Evolutionary conservation across 2,113 vertebrate species (phyloP), one percentile per base, ranked within the genome.

Genomic region (Talpa occidentalis): DNA sequence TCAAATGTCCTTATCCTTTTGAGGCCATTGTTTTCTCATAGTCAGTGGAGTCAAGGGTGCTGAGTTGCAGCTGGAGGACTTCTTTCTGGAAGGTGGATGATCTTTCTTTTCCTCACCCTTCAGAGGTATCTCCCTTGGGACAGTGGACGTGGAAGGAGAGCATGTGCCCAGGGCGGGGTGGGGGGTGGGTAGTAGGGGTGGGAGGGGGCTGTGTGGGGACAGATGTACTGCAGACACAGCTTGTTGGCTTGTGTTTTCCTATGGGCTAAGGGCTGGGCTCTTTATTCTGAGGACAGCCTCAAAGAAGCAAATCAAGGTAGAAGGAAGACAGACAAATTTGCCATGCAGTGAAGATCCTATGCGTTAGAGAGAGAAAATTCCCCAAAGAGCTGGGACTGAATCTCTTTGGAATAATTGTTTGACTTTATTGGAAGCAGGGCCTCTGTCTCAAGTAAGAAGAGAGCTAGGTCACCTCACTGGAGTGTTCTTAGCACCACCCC

Each of bases 11-110:
- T 37, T 54, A 3, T 40, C 69, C 69, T 72, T 83, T 35, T 5
- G 5, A 82, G 70, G 21, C 21, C 32, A 3, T 70, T 47, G 49
- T 56, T 90, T 64, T 47, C n/a, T 35, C 21, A 49, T 22, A 73
- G 28, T 93, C 87, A 6, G 8, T 73, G 44, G 60, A 60, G 5
- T n/a, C 42, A 40, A 54, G 73, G 54, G 17, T 82, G 32, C 66
- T 49, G 14, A 90, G 54, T 35, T n/a, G 42, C 66, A 70, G 11
- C 17, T 3, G 28, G 35, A 26, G 54, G 56, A 60, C 72, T 62
- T 92, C 26, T 84, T 84, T 56, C 90, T 59, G 56, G 77, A 94
- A 90, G n/a, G 16, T 49, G n/a, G 44, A 54, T 22, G 70, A 28
- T 72, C 54, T 52, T 79, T 28, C 70, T 87, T 35, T 1, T 52